Conservation (phyloP, 2,888 invertebrate species). For the Gastracanthus pulcherrimus region DNA sequence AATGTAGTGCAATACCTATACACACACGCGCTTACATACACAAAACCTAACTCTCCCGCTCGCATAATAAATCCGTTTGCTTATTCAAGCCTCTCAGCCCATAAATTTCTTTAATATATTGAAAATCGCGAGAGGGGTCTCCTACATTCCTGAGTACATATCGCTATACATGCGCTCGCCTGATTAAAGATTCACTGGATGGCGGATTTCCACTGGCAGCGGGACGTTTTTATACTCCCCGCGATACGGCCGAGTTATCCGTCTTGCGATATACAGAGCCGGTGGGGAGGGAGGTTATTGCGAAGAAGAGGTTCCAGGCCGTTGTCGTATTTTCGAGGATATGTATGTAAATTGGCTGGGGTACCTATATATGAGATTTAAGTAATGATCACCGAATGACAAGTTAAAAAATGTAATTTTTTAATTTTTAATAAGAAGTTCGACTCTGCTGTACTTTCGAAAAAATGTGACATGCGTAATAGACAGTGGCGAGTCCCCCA, state of each 20-base stretch:
- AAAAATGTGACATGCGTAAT: neutral
- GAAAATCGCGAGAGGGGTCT: neutral
- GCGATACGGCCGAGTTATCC: neutral
- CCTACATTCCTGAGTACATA: neutral
- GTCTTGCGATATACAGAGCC: neutral
- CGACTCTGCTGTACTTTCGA: neutral
- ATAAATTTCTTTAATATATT: conserved; percentile 22
- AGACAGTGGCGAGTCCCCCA: too few relatives aligned
- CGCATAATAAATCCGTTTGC: neutral
- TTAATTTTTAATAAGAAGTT: neutral
- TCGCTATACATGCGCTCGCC: neutral
- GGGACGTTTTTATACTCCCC: neutral
- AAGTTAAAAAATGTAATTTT: neutral
- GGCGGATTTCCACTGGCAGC: neutral
- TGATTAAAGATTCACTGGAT: conserved; percentile 12
- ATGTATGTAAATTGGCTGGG: neutral
- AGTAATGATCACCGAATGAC: neutral
- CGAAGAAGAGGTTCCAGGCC: neutral
- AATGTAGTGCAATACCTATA: neutral
- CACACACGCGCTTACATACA: neutral
- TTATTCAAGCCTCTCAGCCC: neutral
- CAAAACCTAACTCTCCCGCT: neutral
- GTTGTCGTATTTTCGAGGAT: neutral
- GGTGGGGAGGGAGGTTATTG: neutral
- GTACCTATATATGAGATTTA: neutral